phyloP scores from a whole-genome alignment of 2,888 invertebrate species.

The Sphecodes monilicornis region DNA sequence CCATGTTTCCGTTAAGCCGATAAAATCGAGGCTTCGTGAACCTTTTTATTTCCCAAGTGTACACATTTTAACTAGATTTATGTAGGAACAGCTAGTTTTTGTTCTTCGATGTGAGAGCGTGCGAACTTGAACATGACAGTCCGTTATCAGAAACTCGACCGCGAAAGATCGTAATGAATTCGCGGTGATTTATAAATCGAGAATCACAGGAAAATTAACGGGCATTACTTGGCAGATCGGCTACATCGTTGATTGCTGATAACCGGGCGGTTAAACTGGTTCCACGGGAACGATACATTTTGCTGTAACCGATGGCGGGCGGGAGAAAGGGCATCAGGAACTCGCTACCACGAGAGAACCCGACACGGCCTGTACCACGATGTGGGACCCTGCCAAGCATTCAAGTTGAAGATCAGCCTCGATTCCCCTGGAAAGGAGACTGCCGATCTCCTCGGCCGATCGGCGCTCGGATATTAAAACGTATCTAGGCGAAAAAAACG shows the following conservation, averaged over 20 bases:
- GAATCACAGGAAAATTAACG: constrained; percentile 42
- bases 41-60: constrained; percentile 10
- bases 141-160: constrained; percentile 7
- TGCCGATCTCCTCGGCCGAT: constrained; percentile 8
- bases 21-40: no score
- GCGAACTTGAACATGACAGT: constrained; percentile 1
- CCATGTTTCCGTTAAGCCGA: no score
- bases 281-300: constrained; percentile 19
- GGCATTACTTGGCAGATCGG: constrained; percentile 10
- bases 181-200: constrained; percentile 16
- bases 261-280: constrained; percentile 48
- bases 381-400: constrained; percentile 14
- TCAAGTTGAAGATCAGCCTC: constrained; percentile 50
- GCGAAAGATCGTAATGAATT: neutral
- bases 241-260: constrained; percentile 40
- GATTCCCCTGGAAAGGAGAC: constrained; percentile 29
- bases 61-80: neutral
- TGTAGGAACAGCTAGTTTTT: neutral
- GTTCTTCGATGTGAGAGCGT: neutral
- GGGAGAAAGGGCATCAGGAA: constrained; percentile 28
- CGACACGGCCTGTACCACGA: constrained; percentile 49
- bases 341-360: constrained; percentile 37
- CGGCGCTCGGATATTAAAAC: constrained; percentile 16
- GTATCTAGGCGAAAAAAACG: constrained; percentile 44
- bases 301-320: constrained; percentile 14